Evolutionary conservation across 2,797 vertebrate species (phyloP).

Genomic region (Myotis findleyi): DNA sequence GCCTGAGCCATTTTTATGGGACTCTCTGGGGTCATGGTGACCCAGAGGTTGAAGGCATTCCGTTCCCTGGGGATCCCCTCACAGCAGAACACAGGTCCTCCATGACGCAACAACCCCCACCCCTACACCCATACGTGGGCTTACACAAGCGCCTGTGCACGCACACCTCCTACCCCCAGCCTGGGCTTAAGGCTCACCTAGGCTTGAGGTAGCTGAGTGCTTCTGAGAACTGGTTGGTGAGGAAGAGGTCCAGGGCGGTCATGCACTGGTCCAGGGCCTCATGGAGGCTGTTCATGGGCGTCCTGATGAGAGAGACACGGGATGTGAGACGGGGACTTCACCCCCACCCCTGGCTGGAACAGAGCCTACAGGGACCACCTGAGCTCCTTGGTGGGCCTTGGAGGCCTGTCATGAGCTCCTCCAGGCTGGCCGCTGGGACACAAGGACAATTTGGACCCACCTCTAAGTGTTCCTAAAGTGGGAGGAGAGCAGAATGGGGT

Average conservation of each 20-base stretch:
- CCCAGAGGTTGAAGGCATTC: not conserved
- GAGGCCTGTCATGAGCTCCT: not conserved
- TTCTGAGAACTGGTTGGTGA: slow-evolving; percentile 96
- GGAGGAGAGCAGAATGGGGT: not conserved
- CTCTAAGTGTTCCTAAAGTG: not conserved
- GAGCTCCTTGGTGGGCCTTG: not conserved
- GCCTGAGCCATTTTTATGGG: not conserved
- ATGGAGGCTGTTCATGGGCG: slow-evolving; percentile 91
- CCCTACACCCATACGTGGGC: not conserved
- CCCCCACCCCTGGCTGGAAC: no score
- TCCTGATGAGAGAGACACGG: slow-evolving; percentile 86
- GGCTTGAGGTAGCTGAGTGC: slow-evolving; percentile 92
- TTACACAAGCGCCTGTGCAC: rapidly evolving
- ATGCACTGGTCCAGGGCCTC: slow-evolving; percentile 95
- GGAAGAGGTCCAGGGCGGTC: slow-evolving; percentile 96
- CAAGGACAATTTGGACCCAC: not conserved
- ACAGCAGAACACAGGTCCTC: not conserved
- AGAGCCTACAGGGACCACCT: not conserved
- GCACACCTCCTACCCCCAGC: not conserved
- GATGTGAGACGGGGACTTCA: not conserved
- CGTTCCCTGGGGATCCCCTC: not conserved
- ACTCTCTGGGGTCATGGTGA: not conserved
- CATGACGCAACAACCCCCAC: not conserved
- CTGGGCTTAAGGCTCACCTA: slow-evolving; percentile 88
- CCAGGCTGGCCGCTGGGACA: not conserved